Conservation (phyloP, 2,888 invertebrate genomes). For the Cerceris rybyensis region DNA sequence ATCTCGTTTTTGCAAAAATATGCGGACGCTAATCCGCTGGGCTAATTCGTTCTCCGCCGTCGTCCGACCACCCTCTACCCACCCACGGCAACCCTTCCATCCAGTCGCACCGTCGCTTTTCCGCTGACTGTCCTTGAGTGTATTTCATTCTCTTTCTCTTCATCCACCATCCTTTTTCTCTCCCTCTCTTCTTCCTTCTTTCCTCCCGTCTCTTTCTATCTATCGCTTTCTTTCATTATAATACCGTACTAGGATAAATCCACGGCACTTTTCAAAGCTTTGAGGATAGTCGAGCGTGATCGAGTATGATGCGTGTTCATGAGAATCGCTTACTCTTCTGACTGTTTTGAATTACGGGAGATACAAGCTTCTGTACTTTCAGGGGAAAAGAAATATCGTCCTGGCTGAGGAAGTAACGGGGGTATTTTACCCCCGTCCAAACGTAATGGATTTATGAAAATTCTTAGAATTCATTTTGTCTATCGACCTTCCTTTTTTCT, state of each 20-base stretch:
- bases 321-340: slow-evolving; percentile 8
- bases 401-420: no score
- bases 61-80: slow-evolving; percentile 44
- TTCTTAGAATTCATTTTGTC: not conserved
- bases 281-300: slow-evolving; percentile 55
- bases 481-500: not conserved
- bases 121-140: slow-evolving; percentile 57
- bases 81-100: slow-evolving; percentile 28
- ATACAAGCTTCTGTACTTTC: not conserved
- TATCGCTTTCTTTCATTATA: slow-evolving; percentile 48
- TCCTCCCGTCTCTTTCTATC: no score
- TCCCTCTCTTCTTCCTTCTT: no score
- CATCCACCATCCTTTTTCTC: no score
- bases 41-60: slow-evolving; percentile 72
- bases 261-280: slow-evolving; percentile 57
- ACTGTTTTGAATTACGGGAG: slow-evolving; percentile 15
- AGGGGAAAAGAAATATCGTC: no score
- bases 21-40: slow-evolving; percentile 78
- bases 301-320: slow-evolving; percentile 43
- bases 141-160: slow-evolving; percentile 42
- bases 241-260: slow-evolving; percentile 64
- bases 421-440: no score
- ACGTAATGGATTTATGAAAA: no score
- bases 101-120: slow-evolving; percentile 43
- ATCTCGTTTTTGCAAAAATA: slow-evolving; percentile 80